Conservation (phyloP, 2,888 invertebrate species). For the Cistogaster globosa region DNA sequence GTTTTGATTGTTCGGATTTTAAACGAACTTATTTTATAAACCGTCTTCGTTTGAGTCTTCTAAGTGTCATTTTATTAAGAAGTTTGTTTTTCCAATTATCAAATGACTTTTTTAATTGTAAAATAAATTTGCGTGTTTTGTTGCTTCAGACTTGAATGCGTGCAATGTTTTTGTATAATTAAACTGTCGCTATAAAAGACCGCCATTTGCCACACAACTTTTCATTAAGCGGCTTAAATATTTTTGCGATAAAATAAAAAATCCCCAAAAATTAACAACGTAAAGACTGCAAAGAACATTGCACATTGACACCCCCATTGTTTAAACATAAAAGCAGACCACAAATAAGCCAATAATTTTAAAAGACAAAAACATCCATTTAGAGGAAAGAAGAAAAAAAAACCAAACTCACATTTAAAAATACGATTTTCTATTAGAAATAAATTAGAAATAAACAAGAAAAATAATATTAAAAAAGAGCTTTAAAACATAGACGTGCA, state of each 20-base stretch:
- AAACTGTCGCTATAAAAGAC: conserved; percentile 49
- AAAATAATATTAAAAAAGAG: conserved; percentile 21
- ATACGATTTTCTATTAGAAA: conserved; percentile 10
- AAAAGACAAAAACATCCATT: conserved; percentile 29
- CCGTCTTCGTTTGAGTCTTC: neutral
- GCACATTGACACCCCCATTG: conserved; percentile 60
- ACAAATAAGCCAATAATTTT: conserved; percentile 9
- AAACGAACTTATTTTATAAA: too few relatives aligned
- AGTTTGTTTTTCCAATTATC: neutral
- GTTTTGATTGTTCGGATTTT: too few relatives aligned
- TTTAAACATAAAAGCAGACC: conserved; percentile 6
- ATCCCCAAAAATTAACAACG: conserved; percentile 4
- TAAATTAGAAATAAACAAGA: neutral
- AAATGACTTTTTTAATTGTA: conserved; percentile 5
- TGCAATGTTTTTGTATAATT: conserved; percentile 35
- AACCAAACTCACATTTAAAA: conserved; percentile 17
- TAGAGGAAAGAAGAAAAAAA: neutral
- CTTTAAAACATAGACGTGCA: conserved; percentile 64
- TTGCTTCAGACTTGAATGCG: conserved; percentile 55
- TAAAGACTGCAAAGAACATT: conserved; percentile 13
- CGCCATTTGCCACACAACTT: conserved; percentile 43
- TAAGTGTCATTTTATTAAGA: neutral
- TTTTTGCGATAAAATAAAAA: conserved; percentile 5
- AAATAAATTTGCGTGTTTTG: conserved; percentile 56
- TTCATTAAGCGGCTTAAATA: conserved; percentile 58